Base-by-base conservation (phyloP, 92 coral and sea anemone species). In the Heliopora coerulea region DNA sequence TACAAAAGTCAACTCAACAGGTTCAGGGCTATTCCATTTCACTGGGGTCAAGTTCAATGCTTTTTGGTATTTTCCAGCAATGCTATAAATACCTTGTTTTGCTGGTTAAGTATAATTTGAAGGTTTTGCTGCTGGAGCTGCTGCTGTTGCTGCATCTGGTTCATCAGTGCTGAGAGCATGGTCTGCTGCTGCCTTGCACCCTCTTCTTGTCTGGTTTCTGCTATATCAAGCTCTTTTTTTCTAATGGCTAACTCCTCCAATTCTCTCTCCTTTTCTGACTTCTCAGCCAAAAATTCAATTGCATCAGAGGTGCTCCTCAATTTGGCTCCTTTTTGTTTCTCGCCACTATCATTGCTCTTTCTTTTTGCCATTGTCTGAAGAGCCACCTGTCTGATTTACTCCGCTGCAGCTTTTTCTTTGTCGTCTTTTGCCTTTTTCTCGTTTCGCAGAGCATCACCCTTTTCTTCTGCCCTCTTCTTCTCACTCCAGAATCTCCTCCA, bases 291-390 rank as follows among this genome's bases (percentile, higher is more conserved):
- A 23, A 61, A 76, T 39, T 41, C 74, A 12, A 76, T 8, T 32
- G 81, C 26, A 26, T 62, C 82, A 49, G 23, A 46, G 44, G 19
- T 59, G 35, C 37, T 50, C 66, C 66, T 58, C 54, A 65, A 44
- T 33, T 67, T 11, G 49, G n/a, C 52, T 77, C 73, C n/a, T 27
- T 40, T 76, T 9, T 54, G 76, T 30, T 54, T 26, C 57, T 78
- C 72, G 33, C 59, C 77, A 13, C 4, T 37, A 4, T 11, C 11
- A 4, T 37, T n/a, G n/a, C n/a, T 37, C 42, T 37, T 37, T 37
- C 6, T 37, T 37, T 82, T 82, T 14, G 83, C 83, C 61, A 83
- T 54, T 44, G 27, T 76, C 49, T 83, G 83, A 68, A 82, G 39
- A 17, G 83, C 62, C 28, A 54, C 76, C 46, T 65, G 29, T 25